These are phyloP conservation scores for Plusia festucae DNA, from an alignment of 2,888 invertebrate species.

Conservation along the genomic window DNA sequence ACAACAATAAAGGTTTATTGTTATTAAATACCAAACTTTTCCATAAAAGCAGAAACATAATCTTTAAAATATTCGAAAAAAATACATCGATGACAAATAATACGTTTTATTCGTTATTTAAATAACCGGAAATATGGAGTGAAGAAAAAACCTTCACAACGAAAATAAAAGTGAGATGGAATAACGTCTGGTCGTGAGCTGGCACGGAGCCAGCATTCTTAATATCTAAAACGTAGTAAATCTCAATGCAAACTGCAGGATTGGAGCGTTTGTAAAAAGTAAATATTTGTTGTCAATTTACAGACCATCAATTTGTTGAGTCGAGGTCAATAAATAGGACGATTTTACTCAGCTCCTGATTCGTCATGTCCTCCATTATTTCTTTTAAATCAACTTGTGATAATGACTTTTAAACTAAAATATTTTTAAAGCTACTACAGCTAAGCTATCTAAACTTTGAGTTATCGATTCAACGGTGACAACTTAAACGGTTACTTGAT, in stretches of 20 bases:
- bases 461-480: not conserved
- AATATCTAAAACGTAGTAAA: constrained; percentile 39
- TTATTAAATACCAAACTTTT: constrained; percentile 25
- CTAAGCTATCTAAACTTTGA: not conserved
- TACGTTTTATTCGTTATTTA: constrained; percentile 14
- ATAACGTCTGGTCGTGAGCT: constrained; percentile 41
- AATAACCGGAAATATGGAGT: constrained; percentile 43
- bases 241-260: constrained; percentile 44
- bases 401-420: too few relatives aligned
- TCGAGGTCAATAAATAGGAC: not conserved
- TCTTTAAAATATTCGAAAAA: not conserved
- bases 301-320: not conserved
- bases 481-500: not conserved
- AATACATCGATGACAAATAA: constrained; percentile 41
- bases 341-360: too few relatives aligned
- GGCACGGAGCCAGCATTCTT: constrained; percentile 50
- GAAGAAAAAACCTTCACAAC: constrained; percentile 55
- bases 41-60: constrained; percentile 7
- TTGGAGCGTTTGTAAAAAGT: constrained; percentile 9
- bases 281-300: constrained; percentile 1
- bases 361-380: too few relatives aligned
- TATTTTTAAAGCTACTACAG: too few relatives aligned
- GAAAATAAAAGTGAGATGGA: constrained; percentile 57
- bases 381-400: not conserved
- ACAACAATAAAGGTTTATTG: constrained; percentile 20